Base-by-base conservation (phyloP, 2,797 vertebrate species). In the Aselliscus stoliczkanus region DNA sequence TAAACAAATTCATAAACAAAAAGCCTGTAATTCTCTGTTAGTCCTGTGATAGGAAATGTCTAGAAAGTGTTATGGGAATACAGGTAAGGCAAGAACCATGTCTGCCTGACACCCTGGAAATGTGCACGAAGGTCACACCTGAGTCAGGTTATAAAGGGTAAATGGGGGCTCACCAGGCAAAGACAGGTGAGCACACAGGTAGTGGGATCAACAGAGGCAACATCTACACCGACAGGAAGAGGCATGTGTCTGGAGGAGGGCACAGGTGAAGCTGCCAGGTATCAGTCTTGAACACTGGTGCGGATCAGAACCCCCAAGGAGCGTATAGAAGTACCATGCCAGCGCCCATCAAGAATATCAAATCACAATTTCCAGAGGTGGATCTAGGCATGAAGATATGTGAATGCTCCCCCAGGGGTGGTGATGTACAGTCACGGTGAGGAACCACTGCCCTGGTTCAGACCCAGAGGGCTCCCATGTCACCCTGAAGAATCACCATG, bases 201-300 rank as follows among this genome's bases (percentile, higher is more conserved):
- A 2, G 3, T 8, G 5, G 7, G 6, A 50, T 42, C n/a, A 4
- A n/a, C 73, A 65, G 73, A 31, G 1, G 9, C 14, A 60, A 73
- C 25, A 7, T 9, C 20, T 25, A 4, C 1, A 3, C 8, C 69
- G 31, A 56, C 20, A 54, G 23, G 37, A 29, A 56, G 39, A 58
- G 0, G 5, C 56, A 4, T 4, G 4, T 0, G 1, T 64, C 10
- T 7, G 1, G 17, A 0, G 20, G 31, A 79, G 15, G 1, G 5
- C 23, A 58, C 9, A 34, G 20, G 7, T 23, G 10, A 60, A 20
- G 18, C 13, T 7, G 0, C 13, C 42, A 72, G 47, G 13, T 39
- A 9, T 23, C 0, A 10, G 58, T 65, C 39, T 90, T 39, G 84
- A 79, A 73, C 12, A 0, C 13, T 2, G 3, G 27, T 8, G 15